phyloP scores from a whole-genome alignment of 1,140 invertebrate species.

The Panagrolaimus sp. region DNA sequence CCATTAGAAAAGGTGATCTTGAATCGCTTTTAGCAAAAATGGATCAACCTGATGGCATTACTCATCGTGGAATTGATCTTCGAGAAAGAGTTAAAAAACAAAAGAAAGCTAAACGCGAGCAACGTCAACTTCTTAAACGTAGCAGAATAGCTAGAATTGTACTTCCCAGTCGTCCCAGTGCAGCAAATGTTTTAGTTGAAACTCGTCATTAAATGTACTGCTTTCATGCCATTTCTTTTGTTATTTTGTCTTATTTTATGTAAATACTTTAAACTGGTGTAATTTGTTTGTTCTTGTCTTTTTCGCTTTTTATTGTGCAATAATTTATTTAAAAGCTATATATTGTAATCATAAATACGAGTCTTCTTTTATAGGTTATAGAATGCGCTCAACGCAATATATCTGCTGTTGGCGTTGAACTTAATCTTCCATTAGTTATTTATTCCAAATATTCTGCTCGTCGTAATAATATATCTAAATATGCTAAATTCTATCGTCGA shows the following conservation, averaged over 20 bases:
- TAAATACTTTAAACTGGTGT: background rate
- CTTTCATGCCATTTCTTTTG: slow-evolving; percentile 18
- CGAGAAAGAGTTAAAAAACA: slow-evolving; percentile 56
- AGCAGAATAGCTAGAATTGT: slow-evolving; percentile 48
- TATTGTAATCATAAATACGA: slow-evolving; percentile 9
- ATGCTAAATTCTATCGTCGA: slow-evolving; percentile 27
- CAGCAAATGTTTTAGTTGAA: slow-evolving; percentile 39
- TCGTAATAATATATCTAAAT: slow-evolving; percentile 15
- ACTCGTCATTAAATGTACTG: slow-evolving; percentile 32
- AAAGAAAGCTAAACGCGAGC: slow-evolving; percentile 52
- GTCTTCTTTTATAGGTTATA: slow-evolving; percentile 39
- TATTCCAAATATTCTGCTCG: slow-evolving; percentile 43
- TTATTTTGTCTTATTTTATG: background rate
- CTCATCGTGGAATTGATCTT: slow-evolving; percentile 53
- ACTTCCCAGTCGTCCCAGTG: slow-evolving; percentile 28
- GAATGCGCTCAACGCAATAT: slow-evolving; percentile 45
- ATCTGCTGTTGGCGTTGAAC: slow-evolving; percentile 41
- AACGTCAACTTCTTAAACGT: slow-evolving; percentile 49
- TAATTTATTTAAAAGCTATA: too few relatives aligned
- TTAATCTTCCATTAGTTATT: slow-evolving; percentile 47
- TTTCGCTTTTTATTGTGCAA: background rate
- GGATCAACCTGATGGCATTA: slow-evolving; percentile 54
- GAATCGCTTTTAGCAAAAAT: slow-evolving; percentile 50
- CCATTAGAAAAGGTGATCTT: slow-evolving; percentile 64
- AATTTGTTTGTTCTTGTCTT: background rate